phyloP scores from a whole-genome alignment of 2,797 vertebrate species.

The Ctenosaura bakeri region DNA sequence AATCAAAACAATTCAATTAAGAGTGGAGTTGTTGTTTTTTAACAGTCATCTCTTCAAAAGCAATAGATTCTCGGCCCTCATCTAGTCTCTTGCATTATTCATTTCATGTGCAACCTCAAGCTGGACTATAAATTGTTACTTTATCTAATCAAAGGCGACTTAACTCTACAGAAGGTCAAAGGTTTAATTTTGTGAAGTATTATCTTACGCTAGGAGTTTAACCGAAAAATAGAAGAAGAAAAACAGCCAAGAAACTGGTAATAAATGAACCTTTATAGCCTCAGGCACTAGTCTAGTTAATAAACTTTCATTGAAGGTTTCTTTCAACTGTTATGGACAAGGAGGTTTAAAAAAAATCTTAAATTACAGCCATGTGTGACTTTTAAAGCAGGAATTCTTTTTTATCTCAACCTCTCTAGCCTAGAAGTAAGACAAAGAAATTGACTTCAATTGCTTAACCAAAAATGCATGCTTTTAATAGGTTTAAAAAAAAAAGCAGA shows the following conservation, averaged over 20 bases:
- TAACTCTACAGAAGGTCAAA: conserved; percentile 88
- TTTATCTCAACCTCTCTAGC: conserved; percentile 83
- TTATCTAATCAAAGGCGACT: conserved; percentile 89
- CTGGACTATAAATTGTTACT: conserved; percentile 88
- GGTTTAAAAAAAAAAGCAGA: conserved; percentile 78
- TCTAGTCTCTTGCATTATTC: conserved; percentile 89
- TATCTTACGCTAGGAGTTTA: conserved; percentile 88
- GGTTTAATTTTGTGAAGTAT: conserved; percentile 90
- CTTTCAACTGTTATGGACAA: conserved; percentile 89
- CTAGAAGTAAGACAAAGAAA: conserved; percentile 79
- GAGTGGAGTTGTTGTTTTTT: conserved; percentile 71
- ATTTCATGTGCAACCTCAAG: conserved; percentile 90
- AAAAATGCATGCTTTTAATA: conserved; percentile 84
- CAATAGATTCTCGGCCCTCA: conserved; percentile 81
- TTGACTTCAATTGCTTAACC: conserved; percentile 84
- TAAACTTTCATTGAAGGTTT: conserved; percentile 90
- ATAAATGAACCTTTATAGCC: conserved; percentile 89
- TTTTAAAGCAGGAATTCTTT: conserved; percentile 86
- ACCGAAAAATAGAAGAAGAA: conserved; percentile 88
- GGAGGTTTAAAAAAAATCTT: conserved; percentile 84
- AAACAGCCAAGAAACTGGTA: conserved; percentile 88
- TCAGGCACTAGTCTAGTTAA: conserved; percentile 87
- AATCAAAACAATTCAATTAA: conserved; percentile 80
- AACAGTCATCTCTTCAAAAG: conserved; percentile 85
- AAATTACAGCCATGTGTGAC: conserved; percentile 90